These are phyloP conservation scores for Eupeodes corollae DNA, from an alignment of 1,140 invertebrate species.

Conservation along the genomic window DNA sequence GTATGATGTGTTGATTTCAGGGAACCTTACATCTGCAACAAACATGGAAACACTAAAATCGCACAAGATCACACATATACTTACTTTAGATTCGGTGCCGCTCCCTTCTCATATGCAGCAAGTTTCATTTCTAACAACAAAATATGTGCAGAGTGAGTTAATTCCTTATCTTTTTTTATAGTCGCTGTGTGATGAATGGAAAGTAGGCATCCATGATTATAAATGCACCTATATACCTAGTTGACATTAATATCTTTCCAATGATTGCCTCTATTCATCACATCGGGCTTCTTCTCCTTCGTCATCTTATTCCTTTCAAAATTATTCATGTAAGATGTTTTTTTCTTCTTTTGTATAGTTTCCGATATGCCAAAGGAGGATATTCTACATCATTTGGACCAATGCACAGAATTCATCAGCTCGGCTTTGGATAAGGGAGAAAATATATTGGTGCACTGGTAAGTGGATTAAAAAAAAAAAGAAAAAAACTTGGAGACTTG, in stretches of 20 bases:
- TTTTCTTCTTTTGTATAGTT: slow-evolving; percentile 39
- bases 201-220: no score
- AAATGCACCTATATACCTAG: background rate
- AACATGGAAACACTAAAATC: slow-evolving; percentile 54
- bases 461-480: slow-evolving; percentile 14
- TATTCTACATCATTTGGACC: slow-evolving; percentile 62
- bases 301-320: no score
- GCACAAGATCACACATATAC: slow-evolving; percentile 58
- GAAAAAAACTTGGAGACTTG: background rate
- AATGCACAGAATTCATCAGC: slow-evolving; percentile 61
- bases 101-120: slow-evolving; percentile 59
- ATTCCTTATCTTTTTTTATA: no score
- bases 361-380: slow-evolving; percentile 73
- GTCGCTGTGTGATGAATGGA: no score
- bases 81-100: slow-evolving; percentile 72
- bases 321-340: background rate
- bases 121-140: slow-evolving; percentile 51
- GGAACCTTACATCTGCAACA: slow-evolving; percentile 66
- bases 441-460: slow-evolving; percentile 69
- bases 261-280: no score
- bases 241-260: background rate
- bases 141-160: slow-evolving; percentile 59
- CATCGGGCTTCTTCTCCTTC: no score
- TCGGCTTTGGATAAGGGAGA: slow-evolving; percentile 44
- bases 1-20: slow-evolving; percentile 39